Base-by-base conservation (phyloP, 2,797 vertebrate genomes). In the Propithecus perrieri region DNA sequence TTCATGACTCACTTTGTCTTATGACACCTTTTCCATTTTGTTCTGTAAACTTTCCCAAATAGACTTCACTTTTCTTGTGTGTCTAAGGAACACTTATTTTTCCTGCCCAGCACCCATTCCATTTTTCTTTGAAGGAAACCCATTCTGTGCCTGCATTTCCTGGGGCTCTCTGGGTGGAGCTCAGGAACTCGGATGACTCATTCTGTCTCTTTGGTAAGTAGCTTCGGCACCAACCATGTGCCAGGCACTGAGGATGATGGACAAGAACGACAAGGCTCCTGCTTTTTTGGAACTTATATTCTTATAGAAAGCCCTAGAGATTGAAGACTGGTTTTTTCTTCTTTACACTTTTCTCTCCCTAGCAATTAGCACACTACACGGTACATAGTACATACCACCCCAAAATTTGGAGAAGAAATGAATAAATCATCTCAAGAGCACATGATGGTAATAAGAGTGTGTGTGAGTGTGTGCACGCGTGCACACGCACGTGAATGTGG, bases 371-470 rank as follows among this genome's bases (percentile, higher is more conserved):
- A 55, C 3, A 48, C 14, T 11, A 71, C 8, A 71, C 0, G 30
- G 0, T 28, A 69, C 1, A 71, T 0, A n/a, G 0, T 24, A 69
- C 1, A n/a, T 8, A 61, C 7, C 1, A 7, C 13, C 26, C 33
- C 79, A 78, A 69, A 22, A 53, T 8, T 10, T 53, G 65, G 18
- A 33, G 78, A 43, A 43, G 43, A 1, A 86, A 91, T 12, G 33
- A 85, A 55, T 48, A 88, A 93, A 69, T 28, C 28, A 57, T 43
- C 33, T 55, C 15, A 74, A 61, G 10, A n/a, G 69, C 18, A 88
- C 4, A 6, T 4, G 28, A 67, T 5, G 2, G 61, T 38, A 48
- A 61, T 57, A 92, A 53, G 12, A 33, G 30, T 33, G 1, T 15
- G 7, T 18, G 15, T 18, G 30, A 18, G 33, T 7, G 24, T 24